These are phyloP conservation scores for Eilema caniola DNA, from an alignment of 2,888 invertebrate genomes.

Conservation along the genomic window DNA sequence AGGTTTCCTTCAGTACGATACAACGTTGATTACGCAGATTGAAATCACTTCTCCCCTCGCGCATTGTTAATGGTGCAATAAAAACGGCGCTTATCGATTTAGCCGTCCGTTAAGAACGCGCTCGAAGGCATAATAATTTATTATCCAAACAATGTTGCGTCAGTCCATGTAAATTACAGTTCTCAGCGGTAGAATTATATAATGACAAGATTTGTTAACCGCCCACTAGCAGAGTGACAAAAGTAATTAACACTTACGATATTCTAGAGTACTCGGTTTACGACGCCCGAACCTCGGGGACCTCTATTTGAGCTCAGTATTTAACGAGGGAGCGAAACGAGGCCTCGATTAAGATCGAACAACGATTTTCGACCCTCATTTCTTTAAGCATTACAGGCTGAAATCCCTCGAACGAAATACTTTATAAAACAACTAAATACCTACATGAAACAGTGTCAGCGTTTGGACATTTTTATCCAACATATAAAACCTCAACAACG, in stretches of 20 bases:
- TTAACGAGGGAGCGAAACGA: slow-evolving; percentile 71
- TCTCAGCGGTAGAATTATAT: slow-evolving; percentile 74
- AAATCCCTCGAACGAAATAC: slow-evolving; percentile 18
- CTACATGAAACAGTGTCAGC: slow-evolving; percentile 45
- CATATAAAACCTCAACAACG: slow-evolving; percentile 71
- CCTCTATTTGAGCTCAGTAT: slow-evolving; percentile 57
- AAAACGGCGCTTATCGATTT: slow-evolving; percentile 84
- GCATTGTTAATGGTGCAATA: slow-evolving; percentile 84
- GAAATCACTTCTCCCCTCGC: slow-evolving; percentile 79
- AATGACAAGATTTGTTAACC: slow-evolving; percentile 80
- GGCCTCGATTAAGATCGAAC: slow-evolving; percentile 67
- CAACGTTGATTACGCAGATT: slow-evolving; percentile 82
- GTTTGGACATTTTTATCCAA: slow-evolving; percentile 65
- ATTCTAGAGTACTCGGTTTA: slow-evolving; percentile 78
- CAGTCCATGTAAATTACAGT: slow-evolving; percentile 78
- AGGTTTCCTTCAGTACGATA: slow-evolving; percentile 64
- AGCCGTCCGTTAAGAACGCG: slow-evolving; percentile 78
- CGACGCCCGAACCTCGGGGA: slow-evolving; percentile 73
- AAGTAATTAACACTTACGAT: slow-evolving; percentile 85
- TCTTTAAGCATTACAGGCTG: slow-evolving; percentile 28
- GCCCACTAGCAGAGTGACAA: slow-evolving; percentile 79
- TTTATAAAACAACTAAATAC: slow-evolving; percentile 44
- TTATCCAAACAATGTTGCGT: slow-evolving; percentile 82
- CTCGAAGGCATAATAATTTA: slow-evolving; percentile 81
- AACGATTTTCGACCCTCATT: slow-evolving; percentile 55